These are phyloP conservation scores for Pao palembangensis DNA, from an alignment of 2,113 vertebrate species.

Conservation along the genomic window DNA sequence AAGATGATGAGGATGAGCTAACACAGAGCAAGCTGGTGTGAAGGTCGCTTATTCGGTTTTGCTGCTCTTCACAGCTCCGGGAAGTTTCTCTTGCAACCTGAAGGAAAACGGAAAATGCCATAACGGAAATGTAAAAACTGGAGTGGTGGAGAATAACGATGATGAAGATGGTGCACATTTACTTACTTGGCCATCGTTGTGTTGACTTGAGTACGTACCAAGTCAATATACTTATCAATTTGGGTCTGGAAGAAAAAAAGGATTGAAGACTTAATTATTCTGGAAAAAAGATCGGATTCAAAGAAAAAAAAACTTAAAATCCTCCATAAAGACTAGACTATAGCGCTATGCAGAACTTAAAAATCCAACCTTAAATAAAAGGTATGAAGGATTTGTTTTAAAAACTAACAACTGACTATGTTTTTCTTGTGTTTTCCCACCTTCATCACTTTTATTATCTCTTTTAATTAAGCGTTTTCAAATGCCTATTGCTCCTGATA, in stretches of 20 bases:
- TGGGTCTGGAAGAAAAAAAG: constrained; percentile 74
- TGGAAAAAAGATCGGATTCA: not conserved
- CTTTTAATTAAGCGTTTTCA: too few species aligned
- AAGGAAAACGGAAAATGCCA: constrained; percentile 1
- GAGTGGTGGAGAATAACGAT: not conserved
- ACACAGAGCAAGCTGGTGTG: constrained; percentile 24
- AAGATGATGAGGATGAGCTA: constrained; percentile 25
- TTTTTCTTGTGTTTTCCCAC: too few species aligned
- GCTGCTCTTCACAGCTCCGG: constrained; percentile 80
- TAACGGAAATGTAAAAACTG: not conserved
- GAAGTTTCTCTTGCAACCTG: constrained; percentile 89
- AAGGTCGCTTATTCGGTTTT: constrained; percentile 81
- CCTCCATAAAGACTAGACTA: too few species aligned
- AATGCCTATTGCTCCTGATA: too few species aligned
- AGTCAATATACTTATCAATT: constrained; percentile 85
- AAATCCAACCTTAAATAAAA: too few species aligned
- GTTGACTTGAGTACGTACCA: constrained; percentile 81
- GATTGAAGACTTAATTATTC: too few species aligned
- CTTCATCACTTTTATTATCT: too few species aligned
- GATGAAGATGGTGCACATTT: not conserved
- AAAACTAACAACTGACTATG: too few species aligned
- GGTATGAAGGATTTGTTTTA: too few species aligned
- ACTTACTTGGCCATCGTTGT: constrained; percentile 83
- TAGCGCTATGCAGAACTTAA: too few species aligned
- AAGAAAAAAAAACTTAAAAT: not conserved